Base-by-base conservation (phyloP, 2,888 invertebrate species). In the Watsonalla cultraria region DNA sequence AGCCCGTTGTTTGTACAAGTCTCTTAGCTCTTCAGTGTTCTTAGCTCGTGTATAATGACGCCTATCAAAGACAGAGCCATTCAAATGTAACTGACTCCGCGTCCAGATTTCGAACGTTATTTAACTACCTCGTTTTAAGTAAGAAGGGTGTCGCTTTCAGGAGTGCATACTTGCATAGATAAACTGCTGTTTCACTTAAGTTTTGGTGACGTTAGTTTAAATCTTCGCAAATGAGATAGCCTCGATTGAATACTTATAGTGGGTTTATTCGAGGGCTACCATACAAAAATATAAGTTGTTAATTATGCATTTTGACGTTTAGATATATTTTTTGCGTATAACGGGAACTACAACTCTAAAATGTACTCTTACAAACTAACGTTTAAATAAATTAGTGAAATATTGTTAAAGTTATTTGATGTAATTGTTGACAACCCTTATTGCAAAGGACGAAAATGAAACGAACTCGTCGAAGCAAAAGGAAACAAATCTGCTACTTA, bases 401-500 rank as follows among this genome's bases (percentile, higher is more conserved):
- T 24, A 24, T 47, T 47, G 33, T 47, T 33, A 47, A 24, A 33
- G 15, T 46, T 6, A 11, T 24, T 24, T 24, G 1, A 24, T 4
- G 24, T 24, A 24, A 24, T 24, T 24, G 24, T 4, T 24, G 24
- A 4, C 24, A 24, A 4, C 24, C 24, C 24, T 24, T n/a, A n/a
- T 62, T 51, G 51, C n/a, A 54, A 51, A 62, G 54, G 53, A 53
- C 50, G 45, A 48, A 39, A 47, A 42, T 45, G 49, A 51, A 57
- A 58, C 46, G 63, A 62, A 60, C 56, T 62, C 63, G 61, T 49
- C 54, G 67, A 70, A 66, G 63, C 56, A 71, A 80, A 76, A 74
- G 68, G 78, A 80, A 79, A 74, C 65, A 77, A 79, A 74, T 76
- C 77, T 75, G 72, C 81, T 84, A 88, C 89, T 89, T 86, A 89